Percentiles rank a stretch among this genome's conserved stretches.
Evolutionary conservation across 2,888 invertebrate species (phyloP).

Genomic region (Seira musarum): DNA sequence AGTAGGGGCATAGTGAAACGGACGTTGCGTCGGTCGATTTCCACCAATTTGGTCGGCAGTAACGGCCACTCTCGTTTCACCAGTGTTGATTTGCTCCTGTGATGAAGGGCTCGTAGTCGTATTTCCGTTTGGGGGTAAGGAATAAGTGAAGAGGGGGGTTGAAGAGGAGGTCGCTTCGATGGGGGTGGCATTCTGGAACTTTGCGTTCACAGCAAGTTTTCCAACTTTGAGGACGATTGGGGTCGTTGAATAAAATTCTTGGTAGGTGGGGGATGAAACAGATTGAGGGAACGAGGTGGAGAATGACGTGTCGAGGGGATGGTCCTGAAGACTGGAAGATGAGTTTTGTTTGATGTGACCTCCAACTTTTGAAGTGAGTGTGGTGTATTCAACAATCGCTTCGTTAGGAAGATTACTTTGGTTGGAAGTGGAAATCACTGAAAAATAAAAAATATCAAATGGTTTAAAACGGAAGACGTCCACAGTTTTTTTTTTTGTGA

Average conservation of each 20-base stretch:
- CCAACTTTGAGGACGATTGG: constrained; percentile 58
- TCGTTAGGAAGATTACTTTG: too few relatives aligned
- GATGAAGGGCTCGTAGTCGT: neutral
- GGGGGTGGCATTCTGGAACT: constrained; percentile 22
- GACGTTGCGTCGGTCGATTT: constrained; percentile 63
- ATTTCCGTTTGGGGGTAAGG: neutral
- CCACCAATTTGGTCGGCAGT: constrained; percentile 69
- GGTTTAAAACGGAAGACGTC: neutral
- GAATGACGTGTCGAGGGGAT: too few relatives aligned
- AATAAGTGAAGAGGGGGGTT: neutral
- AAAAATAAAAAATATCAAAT: too few relatives aligned
- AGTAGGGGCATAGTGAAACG: constrained; percentile 66
- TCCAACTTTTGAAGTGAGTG: constrained; percentile 46
- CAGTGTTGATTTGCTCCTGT: constrained; percentile 43
- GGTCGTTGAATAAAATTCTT: constrained; percentile 16
- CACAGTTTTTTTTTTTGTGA: neutral
- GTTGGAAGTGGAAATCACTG: too few relatives aligned
- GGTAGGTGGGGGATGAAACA: neutral
- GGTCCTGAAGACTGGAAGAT: neutral
- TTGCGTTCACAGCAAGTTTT: constrained; percentile 39
- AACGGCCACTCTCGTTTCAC: constrained; percentile 63
- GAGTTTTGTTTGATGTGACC: constrained; percentile 49
- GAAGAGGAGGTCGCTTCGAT: neutral
- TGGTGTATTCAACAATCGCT: constrained; percentile 36
- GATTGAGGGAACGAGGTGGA: neutral